Evolutionary conservation across 2,797 vertebrate species (phyloP), one percentile per base, ranked within the genome.

Genomic region (Pipistrellus pipistrellus): DNA sequence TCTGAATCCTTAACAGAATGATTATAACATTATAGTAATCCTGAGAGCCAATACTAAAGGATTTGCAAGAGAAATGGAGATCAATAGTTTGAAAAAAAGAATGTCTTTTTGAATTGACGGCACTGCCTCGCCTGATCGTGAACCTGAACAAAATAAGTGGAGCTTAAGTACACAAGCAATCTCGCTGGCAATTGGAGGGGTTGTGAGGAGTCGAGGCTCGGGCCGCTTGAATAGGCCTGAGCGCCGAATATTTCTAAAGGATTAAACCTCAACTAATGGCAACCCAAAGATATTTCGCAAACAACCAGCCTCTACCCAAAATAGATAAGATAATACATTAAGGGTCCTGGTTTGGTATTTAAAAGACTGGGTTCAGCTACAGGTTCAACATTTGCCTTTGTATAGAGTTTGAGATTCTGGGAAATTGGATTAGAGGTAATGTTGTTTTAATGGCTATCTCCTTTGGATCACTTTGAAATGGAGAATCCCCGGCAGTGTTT

Each of bases 21-120:
- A 98, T 98, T 98, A 98, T 98, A 98, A 97, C 97, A 97, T 98
- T 98, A 98, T 98, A 98, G 98, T 99, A 99, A 99, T 99, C 99
- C 98, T 98, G 98, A 99, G 98, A 98, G 98, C 99, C 98, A 99
- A 99, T 98, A 99, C 98, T 98, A 98, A 98, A 98, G 98, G 98
- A 98, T 99, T 98, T 98, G 98, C 97, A 97, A 98, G 97, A 98
- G 98, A 98, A 98, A 98, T 98, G 97, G 98, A 98, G 98, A 99
- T 98, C 98, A 99, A 99, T 99, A 99, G 98, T 98, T 98, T 98
- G 98, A 98, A 98, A 98, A 98, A 98, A 98, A 98, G 97, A 98
- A 98, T 98, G 98, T 98, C 98, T 98, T 98, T 98, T 98, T 97
- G 97, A 98, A 98, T 98, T 98, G 98, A 98, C 98, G 98, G 98